These are phyloP conservation scores for Syngnathus acus DNA, from an alignment of 2,797 vertebrate genomes.

Conservation along the genomic window DNA sequence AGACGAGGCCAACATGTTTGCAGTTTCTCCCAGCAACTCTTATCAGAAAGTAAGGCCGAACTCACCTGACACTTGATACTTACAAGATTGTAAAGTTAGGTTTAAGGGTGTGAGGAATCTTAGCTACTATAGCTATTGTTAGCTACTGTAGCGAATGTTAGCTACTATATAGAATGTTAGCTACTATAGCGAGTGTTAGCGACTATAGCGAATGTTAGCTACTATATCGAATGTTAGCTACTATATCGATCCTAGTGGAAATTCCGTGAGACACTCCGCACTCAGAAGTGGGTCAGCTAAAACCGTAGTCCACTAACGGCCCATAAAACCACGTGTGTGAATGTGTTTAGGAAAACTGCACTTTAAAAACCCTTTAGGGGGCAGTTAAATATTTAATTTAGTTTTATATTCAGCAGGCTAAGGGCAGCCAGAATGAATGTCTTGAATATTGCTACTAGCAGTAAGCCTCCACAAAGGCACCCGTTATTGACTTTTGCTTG, in stretches of 20 bases:
- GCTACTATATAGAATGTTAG: no score
- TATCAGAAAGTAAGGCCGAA: slow-evolving; percentile 82
- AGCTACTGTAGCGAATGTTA: no score
- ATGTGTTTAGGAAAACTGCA: neutral
- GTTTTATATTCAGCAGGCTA: neutral
- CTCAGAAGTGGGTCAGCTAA: neutral
- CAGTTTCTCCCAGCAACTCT: slow-evolving; percentile 83
- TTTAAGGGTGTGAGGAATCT: neutral
- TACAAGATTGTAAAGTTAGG: neutral
- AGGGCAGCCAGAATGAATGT: neutral
- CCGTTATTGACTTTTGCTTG: slow-evolving; percentile 19
- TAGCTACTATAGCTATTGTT: neutral
- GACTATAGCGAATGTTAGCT: no score
- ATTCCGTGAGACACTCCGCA: neutral
- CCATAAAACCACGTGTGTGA: neutral
- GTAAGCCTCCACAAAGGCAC: neutral
- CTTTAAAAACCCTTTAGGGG: slow-evolving; percentile 1
- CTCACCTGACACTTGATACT: neutral
- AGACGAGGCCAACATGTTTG: slow-evolving; percentile 89
- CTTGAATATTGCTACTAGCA: neutral
- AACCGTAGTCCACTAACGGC: neutral
- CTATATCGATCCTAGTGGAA: neutral
- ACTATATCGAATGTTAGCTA: no score
- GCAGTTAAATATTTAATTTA: slow-evolving; percentile 2
- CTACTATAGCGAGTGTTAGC: no score